Evolutionary conservation across 2,113 vertebrate genomes (phyloP), one percentile per base, ranked within the genome.

Genomic region (Pyrgilauda ruficollis): DNA sequence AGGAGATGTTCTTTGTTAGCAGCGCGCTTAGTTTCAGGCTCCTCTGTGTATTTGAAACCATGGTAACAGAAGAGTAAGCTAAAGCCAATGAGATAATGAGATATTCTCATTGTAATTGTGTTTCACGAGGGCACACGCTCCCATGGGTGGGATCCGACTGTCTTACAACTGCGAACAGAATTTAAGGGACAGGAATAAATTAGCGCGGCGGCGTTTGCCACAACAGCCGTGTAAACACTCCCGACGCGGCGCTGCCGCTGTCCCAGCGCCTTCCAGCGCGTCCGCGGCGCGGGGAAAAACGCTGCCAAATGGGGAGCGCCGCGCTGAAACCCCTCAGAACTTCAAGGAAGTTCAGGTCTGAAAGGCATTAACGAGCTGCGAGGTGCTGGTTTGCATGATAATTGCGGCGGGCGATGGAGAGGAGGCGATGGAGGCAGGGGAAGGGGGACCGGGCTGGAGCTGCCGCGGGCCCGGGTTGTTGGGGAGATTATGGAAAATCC

Each of bases 61-160:
- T 98, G 98, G 98, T 91, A 98, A 98, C 98, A 98, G 98, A 98
- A 98, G 98, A 98, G 98, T 98, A 98, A 98, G 98, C 98, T 98
- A 98, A 98, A 98, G 98, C 98, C 98, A 98, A 98, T 98, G 98
- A 98, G 98, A 98, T 98, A 98, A 98, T 98, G 98, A 98, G 98
- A 98, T 98, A 98, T 97, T 98, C 98, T 98, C 98, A 98, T 98
- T 98, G 98, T 98, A 98, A 98, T 98, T 98, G 98, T 97, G 98
- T 98, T 98, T 98, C 98, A 97, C 79, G 98, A 98, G 98, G 98
- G 98, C 98, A 98, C 97, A 97, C 64, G 95, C 97, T 98, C 98
- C 98, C 98, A 97, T 95, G 98, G 98, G 98, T 98, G 97, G 97
- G 96, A 98, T 98, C 97, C 67, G 95, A 86, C 97, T 97, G 97